These are phyloP conservation scores for Ricordea florida DNA, from an alignment of 92 coral and sea anemone species.

Conservation along the genomic window DNA sequence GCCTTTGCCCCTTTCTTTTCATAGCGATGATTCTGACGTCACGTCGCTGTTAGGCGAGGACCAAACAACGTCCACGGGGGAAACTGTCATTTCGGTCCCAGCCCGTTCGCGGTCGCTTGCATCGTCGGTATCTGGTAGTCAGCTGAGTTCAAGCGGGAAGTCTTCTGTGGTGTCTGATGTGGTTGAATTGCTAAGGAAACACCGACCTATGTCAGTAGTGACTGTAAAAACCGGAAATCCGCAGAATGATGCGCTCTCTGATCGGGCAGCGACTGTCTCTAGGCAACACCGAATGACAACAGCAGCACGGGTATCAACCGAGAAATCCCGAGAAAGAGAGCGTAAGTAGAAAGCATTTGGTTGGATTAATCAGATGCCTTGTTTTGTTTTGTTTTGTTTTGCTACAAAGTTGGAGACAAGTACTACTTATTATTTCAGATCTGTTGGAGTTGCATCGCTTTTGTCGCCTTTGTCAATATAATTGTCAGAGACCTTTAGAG, in stretches of 20 bases:
- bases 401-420: too few species aligned
- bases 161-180: neutral
- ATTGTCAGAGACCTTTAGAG: too few species aligned
- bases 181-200: neutral
- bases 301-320: too few species aligned
- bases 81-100: slow-evolving; percentile 14
- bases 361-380: too few species aligned
- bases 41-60: slow-evolving; percentile 46
- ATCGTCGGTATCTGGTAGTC: neutral
- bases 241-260: neutral
- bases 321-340: too few species aligned
- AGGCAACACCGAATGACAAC: too few species aligned
- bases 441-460: too few species aligned
- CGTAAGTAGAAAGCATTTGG: too few species aligned
- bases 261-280: neutral
- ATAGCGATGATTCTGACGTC: slow-evolving; percentile 50
- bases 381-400: too few species aligned
- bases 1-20: slow-evolving; percentile 16
- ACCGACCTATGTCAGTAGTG: neutral
- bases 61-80: slow-evolving; percentile 30
- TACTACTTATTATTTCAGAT: too few species aligned
- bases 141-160: slow-evolving; percentile 7
- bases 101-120: neutral
- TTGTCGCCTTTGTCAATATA: too few species aligned
- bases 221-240: neutral